These are phyloP conservation scores for Neodiprion virginianus DNA, from an alignment of 1,140 invertebrate species.

Conservation along the genomic window DNA sequence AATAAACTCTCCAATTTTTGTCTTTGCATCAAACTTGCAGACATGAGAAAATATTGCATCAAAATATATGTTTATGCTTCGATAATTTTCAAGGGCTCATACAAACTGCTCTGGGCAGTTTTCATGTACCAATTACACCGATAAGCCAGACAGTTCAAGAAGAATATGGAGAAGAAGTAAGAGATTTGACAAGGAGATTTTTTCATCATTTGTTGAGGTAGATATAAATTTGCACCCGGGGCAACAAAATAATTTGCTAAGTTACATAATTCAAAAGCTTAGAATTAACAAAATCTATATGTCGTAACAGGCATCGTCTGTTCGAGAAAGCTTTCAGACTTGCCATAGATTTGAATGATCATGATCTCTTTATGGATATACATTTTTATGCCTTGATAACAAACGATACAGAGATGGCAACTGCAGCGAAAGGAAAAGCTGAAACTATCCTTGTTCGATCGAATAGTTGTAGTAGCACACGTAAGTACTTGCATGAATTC, in stretches of 20 bases:
- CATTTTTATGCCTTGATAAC: conserved; percentile 78
- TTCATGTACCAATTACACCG: conserved; percentile 69
- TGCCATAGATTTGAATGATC: conserved; percentile 83
- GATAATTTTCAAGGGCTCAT: conserved; percentile 62
- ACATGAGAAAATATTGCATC: too few species aligned
- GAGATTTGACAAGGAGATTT: conserved; percentile 77
- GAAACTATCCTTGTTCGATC: conserved; percentile 69
- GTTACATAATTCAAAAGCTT: background rate
- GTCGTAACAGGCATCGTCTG: conserved; percentile 70
- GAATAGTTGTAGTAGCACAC: conserved; percentile 63
- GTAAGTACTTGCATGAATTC: conserved; percentile 53
- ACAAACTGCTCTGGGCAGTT: conserved; percentile 76
- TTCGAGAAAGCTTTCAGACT: conserved; percentile 87
- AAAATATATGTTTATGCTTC: background rate
- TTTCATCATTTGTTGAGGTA: conserved; percentile 80
- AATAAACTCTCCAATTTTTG: too few species aligned
- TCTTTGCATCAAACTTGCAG: too few species aligned
- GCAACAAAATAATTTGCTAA: background rate
- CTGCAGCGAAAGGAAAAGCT: conserved; percentile 77
- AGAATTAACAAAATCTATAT: conserved; percentile 21
- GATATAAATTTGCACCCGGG: conserved; percentile 12
- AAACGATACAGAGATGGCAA: conserved; percentile 74
- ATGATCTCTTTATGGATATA: conserved; percentile 85
- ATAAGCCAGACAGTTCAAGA: conserved; percentile 73
- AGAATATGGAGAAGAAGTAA: conserved; percentile 76